phyloP scores from a whole-genome alignment of 2,113 vertebrate genomes.

The Xiphophorus hellerii region DNA sequence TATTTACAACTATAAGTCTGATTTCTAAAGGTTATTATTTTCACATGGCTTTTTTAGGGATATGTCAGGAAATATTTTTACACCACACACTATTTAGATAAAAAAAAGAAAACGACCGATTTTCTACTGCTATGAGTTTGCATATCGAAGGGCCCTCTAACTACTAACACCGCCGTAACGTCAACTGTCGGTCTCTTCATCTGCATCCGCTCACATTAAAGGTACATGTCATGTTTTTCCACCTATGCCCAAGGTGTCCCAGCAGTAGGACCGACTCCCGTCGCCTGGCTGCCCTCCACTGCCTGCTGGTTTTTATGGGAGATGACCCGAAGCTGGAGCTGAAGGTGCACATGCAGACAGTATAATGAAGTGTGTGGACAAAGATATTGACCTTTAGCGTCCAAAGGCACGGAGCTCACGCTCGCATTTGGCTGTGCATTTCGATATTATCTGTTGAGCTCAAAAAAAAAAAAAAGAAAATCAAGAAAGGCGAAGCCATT shows the following conservation, averaged over 20 bases:
- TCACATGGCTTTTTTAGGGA: background rate
- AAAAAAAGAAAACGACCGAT: too few relatives aligned
- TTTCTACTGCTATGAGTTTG: background rate
- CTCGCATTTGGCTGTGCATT: background rate
- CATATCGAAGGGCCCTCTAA: too few relatives aligned
- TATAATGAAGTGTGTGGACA: conserved; percentile 7
- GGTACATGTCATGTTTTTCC: conserved; percentile 34
- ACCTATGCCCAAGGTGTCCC: conserved; percentile 54
- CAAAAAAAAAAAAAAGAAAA: background rate
- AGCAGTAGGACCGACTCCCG: conserved; percentile 77
- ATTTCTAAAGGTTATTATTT: background rate
- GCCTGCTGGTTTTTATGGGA: conserved; percentile 82
- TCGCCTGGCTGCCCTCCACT: conserved; percentile 87
- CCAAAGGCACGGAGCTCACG: background rate
- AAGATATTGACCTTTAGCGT: conserved; percentile 35
- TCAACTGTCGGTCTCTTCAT: conserved; percentile 23
- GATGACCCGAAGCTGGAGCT: conserved; percentile 72
- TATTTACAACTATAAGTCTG: background rate
- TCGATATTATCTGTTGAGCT: conserved; percentile 4
- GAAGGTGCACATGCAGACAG: conserved; percentile 65
- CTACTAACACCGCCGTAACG: background rate
- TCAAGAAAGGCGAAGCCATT: conserved; percentile 10
- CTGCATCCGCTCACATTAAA: conserved; percentile 34
- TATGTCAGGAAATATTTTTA: too few relatives aligned
- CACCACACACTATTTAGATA: too few relatives aligned